Evolutionary conservation across 2,797 vertebrate genomes (phyloP).

Genomic region (Danio jaintianensis): DNA sequence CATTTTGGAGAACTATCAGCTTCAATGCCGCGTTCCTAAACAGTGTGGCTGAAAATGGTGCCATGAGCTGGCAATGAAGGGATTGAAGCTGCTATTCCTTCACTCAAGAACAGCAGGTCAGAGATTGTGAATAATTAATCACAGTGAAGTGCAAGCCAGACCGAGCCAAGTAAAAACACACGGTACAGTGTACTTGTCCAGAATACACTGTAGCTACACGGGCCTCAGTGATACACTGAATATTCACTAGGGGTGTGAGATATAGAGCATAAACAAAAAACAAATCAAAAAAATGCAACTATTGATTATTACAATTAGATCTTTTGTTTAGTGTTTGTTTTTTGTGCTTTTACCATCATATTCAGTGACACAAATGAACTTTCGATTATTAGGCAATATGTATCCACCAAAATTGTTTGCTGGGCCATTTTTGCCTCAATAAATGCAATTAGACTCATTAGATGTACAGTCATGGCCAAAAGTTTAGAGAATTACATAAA

Average conservation of each 20-base stretch:
- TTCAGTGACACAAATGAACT: no score
- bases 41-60: neutral
- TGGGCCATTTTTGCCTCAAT: no score
- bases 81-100: constrained; percentile 18
- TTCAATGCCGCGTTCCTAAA: neutral
- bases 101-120: constrained; percentile 33
- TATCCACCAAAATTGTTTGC: no score
- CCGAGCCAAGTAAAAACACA: constrained; percentile 9
- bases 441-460: no score
- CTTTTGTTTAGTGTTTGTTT: neutral
- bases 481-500: no score
- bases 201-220: constrained; percentile 6
- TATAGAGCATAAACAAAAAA: neutral
- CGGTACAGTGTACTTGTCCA: neutral
- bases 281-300: neutral
- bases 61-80: neutral
- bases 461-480: no score
- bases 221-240: neutral
- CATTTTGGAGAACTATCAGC: neutral
- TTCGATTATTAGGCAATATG: no score
- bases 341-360: no score
- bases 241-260: neutral
- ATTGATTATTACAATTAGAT: neutral
- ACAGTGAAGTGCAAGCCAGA: constrained; percentile 24
- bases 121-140: constrained; percentile 44